phyloP scores from a whole-genome alignment of 2,113 vertebrate species.

The Nerophis ophidion region DNA sequence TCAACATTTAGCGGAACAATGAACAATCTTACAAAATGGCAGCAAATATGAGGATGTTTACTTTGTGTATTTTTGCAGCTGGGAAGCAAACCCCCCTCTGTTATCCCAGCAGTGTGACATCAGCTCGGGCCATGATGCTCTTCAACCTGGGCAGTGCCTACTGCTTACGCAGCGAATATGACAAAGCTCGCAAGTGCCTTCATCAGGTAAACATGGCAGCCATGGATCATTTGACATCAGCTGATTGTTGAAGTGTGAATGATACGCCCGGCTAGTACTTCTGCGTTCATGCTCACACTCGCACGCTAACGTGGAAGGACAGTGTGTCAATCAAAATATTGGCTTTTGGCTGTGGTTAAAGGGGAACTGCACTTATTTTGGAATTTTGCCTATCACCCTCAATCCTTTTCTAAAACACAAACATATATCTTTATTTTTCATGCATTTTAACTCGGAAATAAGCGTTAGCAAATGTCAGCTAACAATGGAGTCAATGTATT shows the following conservation, averaged over 20 bases:
- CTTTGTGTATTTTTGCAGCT: slow-evolving; percentile 62
- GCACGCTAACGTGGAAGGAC: too few species aligned
- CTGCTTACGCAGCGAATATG: slow-evolving; percentile 93
- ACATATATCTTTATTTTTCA: too few species aligned
- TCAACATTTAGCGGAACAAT: not conserved
- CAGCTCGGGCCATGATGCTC: slow-evolving; percentile 94
- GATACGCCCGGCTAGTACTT: not conserved
- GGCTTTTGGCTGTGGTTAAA: too few species aligned
- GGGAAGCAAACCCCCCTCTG: slow-evolving; percentile 90
- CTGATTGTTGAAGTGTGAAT: not conserved
- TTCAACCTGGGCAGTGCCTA: slow-evolving; percentile 97
- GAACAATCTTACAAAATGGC: not conserved
- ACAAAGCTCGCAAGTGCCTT: slow-evolving; percentile 95
- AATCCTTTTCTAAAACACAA: too few species aligned
- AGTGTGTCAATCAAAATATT: too few species aligned
- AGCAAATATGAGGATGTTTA: not conserved
- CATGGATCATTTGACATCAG: not conserved
- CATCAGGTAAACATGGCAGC: slow-evolving; percentile 80
- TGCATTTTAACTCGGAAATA: too few species aligned
- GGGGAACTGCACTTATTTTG: too few species aligned
- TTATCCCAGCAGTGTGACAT: slow-evolving; percentile 90
- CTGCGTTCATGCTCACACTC: not conserved
- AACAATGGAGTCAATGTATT: too few species aligned
- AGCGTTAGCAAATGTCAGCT: too few species aligned
- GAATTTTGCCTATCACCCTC: too few species aligned